Conservation (phyloP, 2,797 vertebrate genomes). For the Rhabdophis nuchalis region DNA sequence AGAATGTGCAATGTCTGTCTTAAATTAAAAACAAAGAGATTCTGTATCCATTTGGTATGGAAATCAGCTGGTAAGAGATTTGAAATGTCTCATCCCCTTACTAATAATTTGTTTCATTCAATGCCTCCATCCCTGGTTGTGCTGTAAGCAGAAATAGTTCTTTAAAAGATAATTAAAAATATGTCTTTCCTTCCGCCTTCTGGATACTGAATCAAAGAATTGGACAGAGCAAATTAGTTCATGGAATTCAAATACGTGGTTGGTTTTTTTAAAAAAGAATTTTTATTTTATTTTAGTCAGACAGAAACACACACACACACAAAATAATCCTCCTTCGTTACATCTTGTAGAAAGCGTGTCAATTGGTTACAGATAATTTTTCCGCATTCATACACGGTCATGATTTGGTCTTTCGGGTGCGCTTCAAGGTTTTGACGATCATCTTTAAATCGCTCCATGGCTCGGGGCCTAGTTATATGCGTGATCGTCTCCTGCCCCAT, state of each 20-base stretch:
- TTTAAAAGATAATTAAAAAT: neutral
- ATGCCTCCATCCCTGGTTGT: neutral
- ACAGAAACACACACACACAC: too few species aligned
- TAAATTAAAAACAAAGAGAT: neutral
- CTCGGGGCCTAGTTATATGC: too few species aligned
- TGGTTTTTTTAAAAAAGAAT: too few species aligned
- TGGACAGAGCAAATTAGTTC: neutral
- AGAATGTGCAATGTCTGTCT: neutral
- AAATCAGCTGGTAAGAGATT: neutral
- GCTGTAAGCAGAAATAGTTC: neutral
- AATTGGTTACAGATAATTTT: too few species aligned
- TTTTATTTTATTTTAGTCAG: too few species aligned
- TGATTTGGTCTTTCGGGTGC: too few species aligned
- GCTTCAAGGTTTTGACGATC: too few species aligned
- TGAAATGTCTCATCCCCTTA: neutral
- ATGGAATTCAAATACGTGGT: neutral
- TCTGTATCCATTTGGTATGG: neutral
- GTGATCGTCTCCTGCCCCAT: too few species aligned
- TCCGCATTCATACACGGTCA: too few species aligned
- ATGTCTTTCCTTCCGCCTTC: neutral
- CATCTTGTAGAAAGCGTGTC: too few species aligned
- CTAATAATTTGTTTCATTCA: neutral
- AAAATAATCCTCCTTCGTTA: too few species aligned
- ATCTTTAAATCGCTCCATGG: too few species aligned
- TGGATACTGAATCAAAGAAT: neutral